Conservation (phyloP, 2,888 invertebrate genomes). For the Cenopis cana region DNA sequence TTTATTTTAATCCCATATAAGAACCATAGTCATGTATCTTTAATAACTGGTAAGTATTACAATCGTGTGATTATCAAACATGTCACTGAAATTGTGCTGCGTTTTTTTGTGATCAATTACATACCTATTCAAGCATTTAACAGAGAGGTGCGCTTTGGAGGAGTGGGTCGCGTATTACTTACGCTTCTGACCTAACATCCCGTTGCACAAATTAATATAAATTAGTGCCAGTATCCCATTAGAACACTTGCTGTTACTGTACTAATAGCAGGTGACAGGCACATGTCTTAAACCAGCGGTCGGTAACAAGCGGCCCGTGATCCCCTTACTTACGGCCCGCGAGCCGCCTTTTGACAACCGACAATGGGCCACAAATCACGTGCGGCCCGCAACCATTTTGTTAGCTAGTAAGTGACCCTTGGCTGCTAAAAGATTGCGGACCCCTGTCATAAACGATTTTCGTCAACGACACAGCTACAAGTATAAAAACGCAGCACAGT, state of each 20-base stretch:
- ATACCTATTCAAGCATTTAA: background rate
- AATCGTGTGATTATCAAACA: constrained; percentile 28
- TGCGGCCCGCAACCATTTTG: no score
- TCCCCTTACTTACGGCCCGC: no score
- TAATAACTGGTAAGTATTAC: constrained; percentile 43
- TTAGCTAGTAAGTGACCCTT: no score
- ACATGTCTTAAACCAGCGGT: background rate
- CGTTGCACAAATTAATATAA: background rate
- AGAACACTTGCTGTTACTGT: background rate
- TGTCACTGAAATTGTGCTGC: constrained; percentile 50
- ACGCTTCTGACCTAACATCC: constrained; percentile 1
- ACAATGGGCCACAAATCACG: no score
- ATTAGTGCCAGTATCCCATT: background rate
- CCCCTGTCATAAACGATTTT: no score
- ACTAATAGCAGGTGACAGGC: background rate
- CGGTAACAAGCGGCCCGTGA: no score
- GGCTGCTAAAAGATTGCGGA: no score
- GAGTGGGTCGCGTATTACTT: constrained; percentile 18
- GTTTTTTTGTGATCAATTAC: constrained; percentile 44
- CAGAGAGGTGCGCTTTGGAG: constrained; percentile 1
- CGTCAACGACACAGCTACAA: no score
- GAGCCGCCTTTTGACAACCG: no score
- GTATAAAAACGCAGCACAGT: constrained; percentile 46
- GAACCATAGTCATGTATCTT: constrained; percentile 11
- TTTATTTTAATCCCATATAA: background rate